Conservation (phyloP, 2,888 invertebrate species). For the Drosophila histrio region DNA sequence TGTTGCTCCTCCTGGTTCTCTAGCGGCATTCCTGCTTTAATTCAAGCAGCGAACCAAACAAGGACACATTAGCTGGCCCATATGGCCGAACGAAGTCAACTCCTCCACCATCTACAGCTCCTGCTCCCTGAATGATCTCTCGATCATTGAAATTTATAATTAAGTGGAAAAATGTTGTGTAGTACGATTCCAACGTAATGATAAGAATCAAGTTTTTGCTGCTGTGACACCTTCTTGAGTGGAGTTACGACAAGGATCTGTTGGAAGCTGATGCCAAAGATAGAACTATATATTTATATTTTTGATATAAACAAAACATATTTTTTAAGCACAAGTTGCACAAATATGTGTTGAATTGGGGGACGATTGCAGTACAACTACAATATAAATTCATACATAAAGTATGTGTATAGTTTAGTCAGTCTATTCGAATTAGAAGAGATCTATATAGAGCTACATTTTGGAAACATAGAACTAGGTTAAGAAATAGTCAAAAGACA, state of each 20-base stretch:
- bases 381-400: too few relatives aligned
- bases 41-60: conserved; percentile 73
- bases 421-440: neutral
- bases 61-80: conserved; percentile 73
- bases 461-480: neutral
- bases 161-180: conserved; percentile 73
- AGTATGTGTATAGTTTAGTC: too few relatives aligned
- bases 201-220: conserved; percentile 30
- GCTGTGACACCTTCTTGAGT: conserved; percentile 24
- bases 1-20: neutral
- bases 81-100: conserved; percentile 36
- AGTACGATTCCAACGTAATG: conserved; percentile 21
- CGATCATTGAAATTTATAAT: conserved; percentile 75
- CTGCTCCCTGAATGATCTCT: neutral
- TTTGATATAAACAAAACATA: neutral
- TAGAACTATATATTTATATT: conserved; percentile 3
- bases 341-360: too few relatives aligned
- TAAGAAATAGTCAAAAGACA: neutral
- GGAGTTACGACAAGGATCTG: conserved; percentile 32
- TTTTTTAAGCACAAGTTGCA: neutral
- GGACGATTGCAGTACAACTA: too few relatives aligned
- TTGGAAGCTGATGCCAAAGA: conserved; percentile 28
- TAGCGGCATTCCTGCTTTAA: conserved; percentile 80
- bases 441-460: neutral
- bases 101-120: neutral